Evolutionary conservation across 2,888 invertebrate genomes (phyloP), one percentile per base, ranked within the genome.

Genomic region (Steinernema scapterisci): DNA sequence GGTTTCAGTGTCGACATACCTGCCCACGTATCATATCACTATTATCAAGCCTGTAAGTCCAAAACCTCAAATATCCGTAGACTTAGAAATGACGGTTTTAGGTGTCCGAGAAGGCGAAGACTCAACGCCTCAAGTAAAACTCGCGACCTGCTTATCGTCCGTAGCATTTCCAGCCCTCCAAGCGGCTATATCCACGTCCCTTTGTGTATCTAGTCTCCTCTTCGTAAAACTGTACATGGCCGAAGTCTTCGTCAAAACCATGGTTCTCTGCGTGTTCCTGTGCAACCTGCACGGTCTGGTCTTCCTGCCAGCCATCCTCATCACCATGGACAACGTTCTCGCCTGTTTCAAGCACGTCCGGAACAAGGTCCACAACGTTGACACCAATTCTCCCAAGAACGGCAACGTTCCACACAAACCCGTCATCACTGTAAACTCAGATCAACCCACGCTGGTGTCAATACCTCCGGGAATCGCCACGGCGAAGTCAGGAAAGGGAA

Each of bases 1-100:
- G 86, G 86, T 72, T 86, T 83, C 73, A 79, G 79, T 48, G 85
- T 86, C 19, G 86, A 86, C 75, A 85, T 86, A 21, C 86, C 86
- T 0, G 86, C 86, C 7, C 84, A 85, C 75, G 83, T 85, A 52
- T 78, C 81, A 6, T 86, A 86, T 75, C 86, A 86, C 72, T 86
- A 84, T 74, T 80, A 83, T 70, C 78, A 78, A 74, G 79, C 75
- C 27, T 63, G 80, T 79, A 44, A 71, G 77, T 9, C 9, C 38
- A 38, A 38, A 38, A 6, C 9, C 38, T 38, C 9, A 25, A 16
- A 48, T 7, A 11, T 21, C 13, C 16, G 5, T 6, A 38, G 38
- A 9, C 5, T 38, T 38, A 6, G 9, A 38, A 38, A 38, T 38
- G 38, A 6, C 9, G n/a, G n/a, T 56, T 48, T 27, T 27, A 63